Evolutionary conservation across 2,113 vertebrate genomes (phyloP).

Genomic region (Hypanus sabinus): DNA sequence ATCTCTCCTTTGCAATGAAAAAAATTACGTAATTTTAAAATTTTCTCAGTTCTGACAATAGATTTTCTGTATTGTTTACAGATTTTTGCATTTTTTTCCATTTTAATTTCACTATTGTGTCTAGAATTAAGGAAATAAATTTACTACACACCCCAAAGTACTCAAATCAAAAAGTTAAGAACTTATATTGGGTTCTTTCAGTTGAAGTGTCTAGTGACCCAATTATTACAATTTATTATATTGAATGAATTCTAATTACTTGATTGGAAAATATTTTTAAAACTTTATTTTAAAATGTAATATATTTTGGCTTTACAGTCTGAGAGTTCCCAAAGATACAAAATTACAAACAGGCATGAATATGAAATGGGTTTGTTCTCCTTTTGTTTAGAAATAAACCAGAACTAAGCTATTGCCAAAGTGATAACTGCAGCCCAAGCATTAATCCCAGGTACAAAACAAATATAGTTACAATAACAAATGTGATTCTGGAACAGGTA

Average conservation of each 20-base stretch:
- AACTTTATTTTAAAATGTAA: neutral
- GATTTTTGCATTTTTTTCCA: too few species aligned
- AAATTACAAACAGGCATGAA: neutral
- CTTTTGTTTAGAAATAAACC: neutral
- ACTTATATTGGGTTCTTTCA: neutral
- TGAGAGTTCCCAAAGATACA: neutral
- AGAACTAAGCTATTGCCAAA: neutral
- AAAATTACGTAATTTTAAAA: too few species aligned
- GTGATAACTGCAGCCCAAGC: neutral
- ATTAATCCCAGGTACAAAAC: neutral
- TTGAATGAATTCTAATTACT: neutral
- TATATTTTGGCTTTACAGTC: neutral
- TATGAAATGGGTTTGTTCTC: neutral
- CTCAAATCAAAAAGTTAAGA: neutral
- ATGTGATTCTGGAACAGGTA: neutral
- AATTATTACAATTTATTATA: neutral
- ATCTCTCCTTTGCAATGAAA: too few species aligned
- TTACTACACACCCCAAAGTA: neutral
- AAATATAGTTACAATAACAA: neutral
- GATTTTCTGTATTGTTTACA: too few species aligned
- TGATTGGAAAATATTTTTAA: neutral
- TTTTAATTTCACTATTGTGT: neutral
- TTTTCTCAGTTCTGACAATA: too few species aligned
- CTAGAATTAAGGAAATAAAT: neutral
- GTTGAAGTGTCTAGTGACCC: neutral